Evolutionary conservation across 1,140 invertebrate species (phyloP), one percentile per base, ranked within the genome.

Genomic region (Vanessa tameamea): DNA sequence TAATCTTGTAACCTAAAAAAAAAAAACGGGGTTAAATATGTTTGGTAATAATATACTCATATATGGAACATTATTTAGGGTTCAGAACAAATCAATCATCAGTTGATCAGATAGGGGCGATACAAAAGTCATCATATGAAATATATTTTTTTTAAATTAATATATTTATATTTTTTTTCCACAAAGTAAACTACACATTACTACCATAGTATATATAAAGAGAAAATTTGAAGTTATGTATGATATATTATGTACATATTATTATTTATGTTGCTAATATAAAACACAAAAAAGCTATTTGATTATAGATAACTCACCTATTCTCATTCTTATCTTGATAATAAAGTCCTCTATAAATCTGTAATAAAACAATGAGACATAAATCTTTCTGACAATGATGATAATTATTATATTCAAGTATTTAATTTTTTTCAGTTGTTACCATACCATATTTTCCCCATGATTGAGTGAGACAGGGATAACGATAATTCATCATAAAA

Each of bases 371-470:
- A 57, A 57, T 23, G 13, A 57, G 11, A 57, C 23, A 11, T 13
- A 13, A 11, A 23, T 12, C 0, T 23, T 14, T 16, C 9, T 57
- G 7, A 26, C 20, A 12, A 57, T 23, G 12, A 20, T 26, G 53
- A 12, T 16, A 57, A 57, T 57, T 13, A 23, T 57, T 57, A 23
- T 43, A 5, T 43, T 43, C 37, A 0, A 57, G 16, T 16, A 13
- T 16, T 57, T 12, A 4, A 12, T 23, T 66, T 26, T 63, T 13
- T 72, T 82, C 80, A 82, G 78, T 78, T 82, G 80, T 90, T 90
- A 92, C 89, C 86, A 91, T 88, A 92, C 88, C 89, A 89, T 90
- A 87, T 73, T 85, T 80, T 91, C 90, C 85, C 89, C 89, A 91
- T 59, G 90, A 75, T 81, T 85, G 81, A 78, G 89, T 92, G 87